Evolutionary conservation across 2,888 invertebrate genomes (phyloP).

Genomic region (Catocala sponsa): DNA sequence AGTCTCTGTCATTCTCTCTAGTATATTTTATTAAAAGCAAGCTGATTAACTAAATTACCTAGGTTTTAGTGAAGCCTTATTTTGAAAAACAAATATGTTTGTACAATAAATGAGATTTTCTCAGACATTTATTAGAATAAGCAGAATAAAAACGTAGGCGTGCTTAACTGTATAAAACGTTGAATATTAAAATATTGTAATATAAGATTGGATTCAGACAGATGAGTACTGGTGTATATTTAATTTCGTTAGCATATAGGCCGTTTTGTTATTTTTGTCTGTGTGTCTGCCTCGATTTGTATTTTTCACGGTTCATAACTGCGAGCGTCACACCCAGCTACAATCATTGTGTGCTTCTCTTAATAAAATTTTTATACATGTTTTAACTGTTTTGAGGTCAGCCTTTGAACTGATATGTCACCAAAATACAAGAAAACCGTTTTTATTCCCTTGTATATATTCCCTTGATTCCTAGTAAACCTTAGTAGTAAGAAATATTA

Average conservation of each 20-base stretch:
- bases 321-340: not conserved
- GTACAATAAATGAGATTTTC: slow-evolving; percentile 1
- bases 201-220: slow-evolving; percentile 8
- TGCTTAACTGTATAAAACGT: not conserved
- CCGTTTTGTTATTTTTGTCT: not conserved
- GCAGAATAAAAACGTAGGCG: not conserved
- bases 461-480: too few relatives aligned
- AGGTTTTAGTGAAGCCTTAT: not conserved
- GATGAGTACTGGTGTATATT: not conserved
- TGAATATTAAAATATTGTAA: slow-evolving; percentile 17
- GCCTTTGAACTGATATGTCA: not conserved
- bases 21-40: slow-evolving; percentile 4
- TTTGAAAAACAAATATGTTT: not conserved
- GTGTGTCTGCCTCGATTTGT: not conserved
- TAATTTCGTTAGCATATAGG: slow-evolving; percentile 4
- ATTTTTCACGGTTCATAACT: slow-evolving; percentile 1
- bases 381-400: not conserved
- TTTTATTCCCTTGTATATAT: too few relatives aligned
- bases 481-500: too few relatives aligned
- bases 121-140: not conserved
- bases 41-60: slow-evolving; percentile 2
- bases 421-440: too few relatives aligned
- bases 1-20: too few relatives aligned
- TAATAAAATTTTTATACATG: too few relatives aligned
- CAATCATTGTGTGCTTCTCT: too few relatives aligned